Conservation (phyloP, 2,888 invertebrate genomes). For the Boloria euphrosyne region DNA sequence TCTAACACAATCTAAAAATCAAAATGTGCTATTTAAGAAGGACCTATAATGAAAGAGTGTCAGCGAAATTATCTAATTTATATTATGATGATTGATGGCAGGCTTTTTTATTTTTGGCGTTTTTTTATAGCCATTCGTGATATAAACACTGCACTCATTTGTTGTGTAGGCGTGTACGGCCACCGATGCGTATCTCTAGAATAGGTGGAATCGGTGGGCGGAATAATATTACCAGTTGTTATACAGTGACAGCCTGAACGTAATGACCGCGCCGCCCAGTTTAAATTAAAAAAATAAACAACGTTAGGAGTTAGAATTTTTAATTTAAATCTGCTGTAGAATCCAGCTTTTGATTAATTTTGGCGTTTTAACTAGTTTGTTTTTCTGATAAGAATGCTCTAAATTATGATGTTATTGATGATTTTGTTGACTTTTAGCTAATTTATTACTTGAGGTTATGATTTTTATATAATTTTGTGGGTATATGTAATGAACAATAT, state of each 20-base stretch:
- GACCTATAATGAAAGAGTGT: constrained; percentile 10
- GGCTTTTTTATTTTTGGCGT: constrained; percentile 9
- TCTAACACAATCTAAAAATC: too few species aligned
- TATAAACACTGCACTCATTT: constrained; percentile 54
- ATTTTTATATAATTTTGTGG: neutral
- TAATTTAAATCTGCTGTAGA: neutral
- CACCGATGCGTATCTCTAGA: constrained; percentile 77
- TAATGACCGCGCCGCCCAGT: constrained; percentile 66
- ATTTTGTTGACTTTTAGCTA: too few species aligned
- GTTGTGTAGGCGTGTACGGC: constrained; percentile 67
- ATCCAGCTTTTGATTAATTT: constrained; percentile 1
- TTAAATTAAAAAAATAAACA: constrained; percentile 40
- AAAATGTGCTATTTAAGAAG: neutral
- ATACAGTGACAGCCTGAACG: constrained; percentile 60
- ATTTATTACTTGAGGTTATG: neutral
- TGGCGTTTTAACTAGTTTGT: neutral
- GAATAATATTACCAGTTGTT: constrained; percentile 74
- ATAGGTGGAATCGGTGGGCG: constrained; percentile 78
- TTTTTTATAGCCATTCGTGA: constrained; percentile 41
- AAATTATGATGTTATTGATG: too few species aligned
- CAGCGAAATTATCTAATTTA: constrained; percentile 15
- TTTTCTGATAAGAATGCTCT: neutral
- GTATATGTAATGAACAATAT: too few species aligned
- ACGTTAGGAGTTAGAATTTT: constrained; percentile 9
- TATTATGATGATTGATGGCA: constrained; percentile 23